Base-by-base conservation (phyloP, 2,888 invertebrate genomes). In the Cartodere bifasciata region DNA sequence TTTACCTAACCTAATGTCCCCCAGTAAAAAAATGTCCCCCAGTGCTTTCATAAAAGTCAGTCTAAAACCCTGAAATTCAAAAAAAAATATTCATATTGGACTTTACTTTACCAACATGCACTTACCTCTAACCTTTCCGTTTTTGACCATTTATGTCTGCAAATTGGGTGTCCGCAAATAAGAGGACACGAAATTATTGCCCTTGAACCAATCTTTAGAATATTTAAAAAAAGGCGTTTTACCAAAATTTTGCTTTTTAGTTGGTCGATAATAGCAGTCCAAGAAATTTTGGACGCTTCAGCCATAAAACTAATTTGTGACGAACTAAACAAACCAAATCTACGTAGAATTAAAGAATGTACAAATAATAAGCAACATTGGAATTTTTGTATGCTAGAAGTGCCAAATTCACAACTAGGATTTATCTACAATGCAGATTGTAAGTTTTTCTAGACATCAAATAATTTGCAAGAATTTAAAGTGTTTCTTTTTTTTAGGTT, bases 201-300 rank as follows among this genome's bases (percentile, higher is more conserved):
- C n/a, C n/a, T n/a, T n/a, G n/a, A n/a, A n/a, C n/a, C n/a, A n/a
- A n/a, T n/a, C n/a, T n/a, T n/a, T n/a, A n/a, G n/a, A n/a, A n/a
- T n/a, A n/a, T n/a, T n/a, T n/a, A n/a, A n/a, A n/a, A n/a, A n/a
- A n/a, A n/a, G n/a, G n/a, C n/a, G n/a, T n/a, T n/a, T n/a, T n/a
- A n/a, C n/a, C n/a, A n/a, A n/a, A n/a, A n/a, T n/a, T n/a, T n/a
- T 35, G 39, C 44, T 38, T 56, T 59, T 28, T 57, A 82, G 82
- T 45, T 68, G 81, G 57, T 76, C 80, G 37, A 52, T 84, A 49
- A 55, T 84, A 45, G 80, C 78, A 35, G 63, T 84, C 13, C 84
- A 85, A 62, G 84, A 82, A 52, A 62, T 84, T 24, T 55, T 68
- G 28, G 75, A 78, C 44, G 66, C 65, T 39, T 66, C 68, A 11